These are phyloP conservation scores for Ataeniobius toweri DNA, from an alignment of 2,797 vertebrate species.

Conservation along the genomic window DNA sequence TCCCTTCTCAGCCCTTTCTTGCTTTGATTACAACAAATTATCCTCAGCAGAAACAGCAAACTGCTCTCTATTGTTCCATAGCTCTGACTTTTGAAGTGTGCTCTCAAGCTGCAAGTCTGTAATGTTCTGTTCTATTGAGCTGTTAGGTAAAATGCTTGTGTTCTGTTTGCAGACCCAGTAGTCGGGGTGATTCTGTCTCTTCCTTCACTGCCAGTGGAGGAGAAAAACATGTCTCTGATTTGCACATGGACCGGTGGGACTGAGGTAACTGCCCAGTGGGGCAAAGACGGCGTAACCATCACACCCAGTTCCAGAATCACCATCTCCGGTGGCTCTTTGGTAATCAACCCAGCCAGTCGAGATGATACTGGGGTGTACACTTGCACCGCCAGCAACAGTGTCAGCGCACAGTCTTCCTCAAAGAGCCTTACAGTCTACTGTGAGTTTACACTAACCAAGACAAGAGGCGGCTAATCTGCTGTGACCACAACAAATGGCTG, in stretches of 20 bases:
- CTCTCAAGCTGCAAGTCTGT: slow-evolving; percentile 11
- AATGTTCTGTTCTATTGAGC: slow-evolving; percentile 25
- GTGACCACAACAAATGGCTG: slow-evolving; percentile 51
- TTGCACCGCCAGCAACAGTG: slow-evolving; percentile 77
- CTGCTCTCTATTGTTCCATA: slow-evolving; percentile 52
- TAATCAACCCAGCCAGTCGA: slow-evolving; percentile 72
- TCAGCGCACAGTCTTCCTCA: slow-evolving; percentile 68
- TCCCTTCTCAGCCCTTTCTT: slow-evolving; percentile 61
- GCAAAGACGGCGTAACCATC: slow-evolving; percentile 63
- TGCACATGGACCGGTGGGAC: slow-evolving; percentile 76
- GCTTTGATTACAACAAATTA: slow-evolving; percentile 75
- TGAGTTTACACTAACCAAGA: slow-evolving; percentile 69
- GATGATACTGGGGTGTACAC: slow-evolving; percentile 74
- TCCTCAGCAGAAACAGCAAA: slow-evolving; percentile 65
- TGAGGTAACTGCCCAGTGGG: slow-evolving; percentile 66
- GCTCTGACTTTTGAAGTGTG: slow-evolving; percentile 46
- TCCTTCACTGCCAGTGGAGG: slow-evolving; percentile 70
- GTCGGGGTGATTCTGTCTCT: slow-evolving; percentile 61
- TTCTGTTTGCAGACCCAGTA: slow-evolving; percentile 67
- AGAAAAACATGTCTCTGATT: slow-evolving; percentile 68
- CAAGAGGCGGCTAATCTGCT: slow-evolving; percentile 51
- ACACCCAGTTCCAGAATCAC: slow-evolving; percentile 63
- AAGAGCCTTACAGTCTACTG: slow-evolving; percentile 79
- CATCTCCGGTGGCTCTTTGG: slow-evolving; percentile 66
- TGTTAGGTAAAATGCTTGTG: slow-evolving; percentile 13